Base-by-base conservation (phyloP, 2,797 vertebrate genomes). In the Tarsius wallacei region DNA sequence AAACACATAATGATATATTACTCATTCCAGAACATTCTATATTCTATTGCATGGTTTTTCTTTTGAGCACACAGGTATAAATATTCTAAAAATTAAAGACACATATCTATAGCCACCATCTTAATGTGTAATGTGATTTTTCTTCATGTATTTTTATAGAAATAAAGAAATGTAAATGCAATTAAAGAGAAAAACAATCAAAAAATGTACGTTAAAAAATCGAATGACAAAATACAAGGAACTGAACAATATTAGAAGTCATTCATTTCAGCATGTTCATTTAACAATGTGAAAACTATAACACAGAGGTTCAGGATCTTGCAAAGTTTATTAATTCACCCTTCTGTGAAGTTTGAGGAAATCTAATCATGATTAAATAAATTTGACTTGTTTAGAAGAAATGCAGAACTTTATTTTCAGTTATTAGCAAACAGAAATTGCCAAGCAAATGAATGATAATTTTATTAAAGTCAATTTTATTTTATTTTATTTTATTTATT, bases 1-100 rank as follows among this genome's bases (percentile, higher is more conserved):
- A 71, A 96, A n/a, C 1, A n/a, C 73, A 77, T 97, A 96, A 93
- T 57, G 14, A 47, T 87, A 36, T 68, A 71, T 97, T 61, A 31
- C 51, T 86, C 97, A 82, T 70, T 85, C 15, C 36, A 76, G 49
- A 82, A 76, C 33, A 51, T 61, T 80, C 33, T 82, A 7, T 64
- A 5, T 26, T 93, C 57, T 83, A 4, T 71, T 71, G 47, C 4
- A 36, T 73, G 14, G 31, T 55, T 36, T 14, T 31, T 26, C 21
- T 42, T n/a, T 36, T 87, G 15, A 91, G 26, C 16, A n/a, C 16
- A 42, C 17, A 82, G 26, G 17, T n/a, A 42, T 10, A 76, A 76
- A 57, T 77, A 83, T 21, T 17, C 26, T 49, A 28, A 81, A 66
- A 78, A 64, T 51, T 74, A 31, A 91, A 57, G 22, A 4, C 24